phyloP scores from a whole-genome alignment of 2,797 vertebrate species.

The Anguilla marmorata region DNA sequence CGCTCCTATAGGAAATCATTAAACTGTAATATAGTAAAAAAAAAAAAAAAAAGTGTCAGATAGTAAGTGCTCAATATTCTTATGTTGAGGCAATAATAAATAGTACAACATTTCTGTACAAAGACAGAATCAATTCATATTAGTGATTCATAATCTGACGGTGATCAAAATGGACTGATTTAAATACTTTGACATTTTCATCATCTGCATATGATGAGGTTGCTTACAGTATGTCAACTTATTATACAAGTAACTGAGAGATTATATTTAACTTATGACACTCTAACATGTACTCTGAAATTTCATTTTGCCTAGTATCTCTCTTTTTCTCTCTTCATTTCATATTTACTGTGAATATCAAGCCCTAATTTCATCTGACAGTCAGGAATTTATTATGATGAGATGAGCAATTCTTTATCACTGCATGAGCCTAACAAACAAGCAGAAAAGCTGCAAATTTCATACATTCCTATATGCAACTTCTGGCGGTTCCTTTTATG shows the following conservation, averaged over 20 bases:
- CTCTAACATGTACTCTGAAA: not conserved
- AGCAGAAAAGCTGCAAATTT: not conserved
- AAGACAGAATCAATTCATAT: not conserved
- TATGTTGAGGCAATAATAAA: not conserved
- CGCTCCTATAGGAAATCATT: not conserved
- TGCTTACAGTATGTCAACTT: not conserved
- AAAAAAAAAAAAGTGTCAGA: not conserved
- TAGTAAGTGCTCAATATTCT: not conserved
- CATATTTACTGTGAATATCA: slow-evolving; percentile 5
- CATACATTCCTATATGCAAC: not conserved
- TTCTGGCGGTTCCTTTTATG: not conserved
- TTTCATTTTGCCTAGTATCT: not conserved
- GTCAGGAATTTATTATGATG: not conserved
- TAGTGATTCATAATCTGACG: not conserved
- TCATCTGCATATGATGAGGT: not conserved
- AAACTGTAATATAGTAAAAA: not conserved
- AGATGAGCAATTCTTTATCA: slow-evolving; percentile 9
- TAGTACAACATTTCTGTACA: not conserved
- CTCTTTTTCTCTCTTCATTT: not conserved
- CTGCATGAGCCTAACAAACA: not conserved
- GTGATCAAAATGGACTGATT: too few species aligned
- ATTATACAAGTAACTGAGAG: not conserved
- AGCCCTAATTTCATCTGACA: not conserved
- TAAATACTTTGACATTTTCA: not conserved
- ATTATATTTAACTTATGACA: not conserved